phyloP scores from a whole-genome alignment of 2,888 invertebrate genomes.

The Eledone cirrhosa region DNA sequence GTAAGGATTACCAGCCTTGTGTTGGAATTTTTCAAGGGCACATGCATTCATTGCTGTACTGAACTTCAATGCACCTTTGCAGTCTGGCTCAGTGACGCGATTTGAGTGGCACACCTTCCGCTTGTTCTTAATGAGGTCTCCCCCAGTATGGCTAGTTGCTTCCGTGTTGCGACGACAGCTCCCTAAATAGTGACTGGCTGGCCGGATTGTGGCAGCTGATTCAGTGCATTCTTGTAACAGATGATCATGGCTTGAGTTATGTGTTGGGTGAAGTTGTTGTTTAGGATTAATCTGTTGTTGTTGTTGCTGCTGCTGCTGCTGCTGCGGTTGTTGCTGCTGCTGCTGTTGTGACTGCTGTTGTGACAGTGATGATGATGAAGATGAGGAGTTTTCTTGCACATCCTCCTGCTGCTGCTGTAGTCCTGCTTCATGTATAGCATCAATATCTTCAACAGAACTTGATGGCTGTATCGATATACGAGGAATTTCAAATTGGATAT shows the following conservation, averaged over 20 bases:
- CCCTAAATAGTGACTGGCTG: background rate
- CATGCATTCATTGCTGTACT: conserved; percentile 25
- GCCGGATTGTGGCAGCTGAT: conserved; percentile 2
- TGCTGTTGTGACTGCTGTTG: background rate
- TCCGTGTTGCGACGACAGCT: background rate
- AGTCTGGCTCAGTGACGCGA: background rate
- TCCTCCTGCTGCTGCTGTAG: background rate
- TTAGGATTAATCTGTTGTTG: background rate
- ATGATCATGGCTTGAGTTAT: conserved; percentile 5
- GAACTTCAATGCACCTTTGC: conserved; percentile 17
- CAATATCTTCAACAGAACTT: conserved; percentile 34
- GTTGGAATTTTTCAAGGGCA: conserved; percentile 22
- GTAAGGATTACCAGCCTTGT: background rate
- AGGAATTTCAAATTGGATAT: conserved; percentile 47
- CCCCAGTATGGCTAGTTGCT: background rate
- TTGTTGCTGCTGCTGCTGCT: background rate
- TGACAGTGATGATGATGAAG: background rate
- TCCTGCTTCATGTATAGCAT: background rate
- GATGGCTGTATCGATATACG: conserved; percentile 35
- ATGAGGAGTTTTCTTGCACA: background rate
- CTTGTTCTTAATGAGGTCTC: conserved; percentile 7
- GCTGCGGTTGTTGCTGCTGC: background rate
- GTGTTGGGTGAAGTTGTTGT: background rate
- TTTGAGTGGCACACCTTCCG: background rate
- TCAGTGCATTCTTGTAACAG: background rate